Evolutionary conservation across 2,113 vertebrate genomes (phyloP).

Genomic region (Leptocoma aspasia): DNA sequence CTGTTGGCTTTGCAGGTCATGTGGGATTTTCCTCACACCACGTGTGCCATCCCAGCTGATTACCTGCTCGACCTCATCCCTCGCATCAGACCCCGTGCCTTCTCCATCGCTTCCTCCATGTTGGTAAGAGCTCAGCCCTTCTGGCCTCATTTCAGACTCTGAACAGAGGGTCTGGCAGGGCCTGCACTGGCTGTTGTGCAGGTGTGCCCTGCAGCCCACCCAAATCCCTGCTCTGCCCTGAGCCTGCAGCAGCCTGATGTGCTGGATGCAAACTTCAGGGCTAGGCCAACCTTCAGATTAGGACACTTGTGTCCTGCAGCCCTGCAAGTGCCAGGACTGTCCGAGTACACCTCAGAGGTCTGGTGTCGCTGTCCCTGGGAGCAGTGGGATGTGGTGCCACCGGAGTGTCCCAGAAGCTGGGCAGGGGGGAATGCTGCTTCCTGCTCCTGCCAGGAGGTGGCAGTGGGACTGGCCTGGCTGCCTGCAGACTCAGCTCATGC

Average conservation of each 20-base stretch:
- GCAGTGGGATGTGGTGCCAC: background rate
- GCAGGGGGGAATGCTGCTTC: background rate
- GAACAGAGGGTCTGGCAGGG: background rate
- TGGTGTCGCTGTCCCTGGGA: background rate
- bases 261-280: background rate
- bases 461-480: background rate
- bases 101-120: constrained; percentile 91
- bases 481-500: background rate
- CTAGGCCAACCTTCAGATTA: background rate
- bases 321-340: background rate
- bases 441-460: constrained; percentile 20
- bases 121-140: constrained; percentile 69
- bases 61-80: constrained; percentile 91
- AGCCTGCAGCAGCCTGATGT: background rate
- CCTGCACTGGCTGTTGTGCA: background rate
- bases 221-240: accelerated
- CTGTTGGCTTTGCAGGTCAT: constrained; percentile 73
- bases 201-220: background rate
- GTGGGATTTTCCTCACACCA: constrained; percentile 87
- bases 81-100: constrained; percentile 86
- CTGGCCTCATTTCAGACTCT: background rate
- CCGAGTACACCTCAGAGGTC: background rate
- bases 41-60: constrained; percentile 73
- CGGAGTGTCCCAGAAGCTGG: background rate
- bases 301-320: background rate